Percentiles rank a stretch among this genome's conserved stretches.
Evolutionary conservation across 1,140 invertebrate species (phyloP).

Genomic region (Hyles euphorbiae): DNA sequence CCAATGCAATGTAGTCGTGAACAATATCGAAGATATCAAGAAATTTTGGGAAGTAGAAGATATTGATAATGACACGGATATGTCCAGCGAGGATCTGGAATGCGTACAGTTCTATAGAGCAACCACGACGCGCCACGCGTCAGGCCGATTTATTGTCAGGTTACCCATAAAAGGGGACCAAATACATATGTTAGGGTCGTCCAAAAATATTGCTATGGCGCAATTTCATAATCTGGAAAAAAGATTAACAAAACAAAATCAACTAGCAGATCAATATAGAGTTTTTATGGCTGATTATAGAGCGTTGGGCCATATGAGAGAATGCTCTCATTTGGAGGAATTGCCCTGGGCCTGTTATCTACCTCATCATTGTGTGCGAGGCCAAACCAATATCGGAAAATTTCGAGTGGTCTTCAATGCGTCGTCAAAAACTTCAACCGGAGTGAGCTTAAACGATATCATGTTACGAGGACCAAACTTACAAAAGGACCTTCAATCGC

Average conservation of each 20-base stretch:
- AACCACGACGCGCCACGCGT: constrained; percentile 13
- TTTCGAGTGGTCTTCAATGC: no score
- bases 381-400: no score
- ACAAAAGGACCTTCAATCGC: no score
- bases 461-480: no score
- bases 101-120: constrained; percentile 17
- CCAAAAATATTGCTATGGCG: constrained; percentile 21
- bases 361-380: no score
- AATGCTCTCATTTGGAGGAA: neutral
- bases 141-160: constrained; percentile 15
- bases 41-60: constrained; percentile 11
- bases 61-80: constrained; percentile 12
- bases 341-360: no score
- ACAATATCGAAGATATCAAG: constrained; percentile 19
- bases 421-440: no score
- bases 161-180: constrained; percentile 10
- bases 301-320: constrained; percentile 5
- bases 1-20: constrained; percentile 26
- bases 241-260: constrained; percentile 12
- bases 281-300: constrained; percentile 7
- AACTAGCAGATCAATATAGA: constrained; percentile 18
- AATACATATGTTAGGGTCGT: constrained; percentile 15
- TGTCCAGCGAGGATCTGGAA: constrained; percentile 19
- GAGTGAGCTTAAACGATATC: no score
- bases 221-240: constrained; percentile 25